phyloP scores from a whole-genome alignment of 2,888 invertebrate species.

The Volucella inanis region DNA sequence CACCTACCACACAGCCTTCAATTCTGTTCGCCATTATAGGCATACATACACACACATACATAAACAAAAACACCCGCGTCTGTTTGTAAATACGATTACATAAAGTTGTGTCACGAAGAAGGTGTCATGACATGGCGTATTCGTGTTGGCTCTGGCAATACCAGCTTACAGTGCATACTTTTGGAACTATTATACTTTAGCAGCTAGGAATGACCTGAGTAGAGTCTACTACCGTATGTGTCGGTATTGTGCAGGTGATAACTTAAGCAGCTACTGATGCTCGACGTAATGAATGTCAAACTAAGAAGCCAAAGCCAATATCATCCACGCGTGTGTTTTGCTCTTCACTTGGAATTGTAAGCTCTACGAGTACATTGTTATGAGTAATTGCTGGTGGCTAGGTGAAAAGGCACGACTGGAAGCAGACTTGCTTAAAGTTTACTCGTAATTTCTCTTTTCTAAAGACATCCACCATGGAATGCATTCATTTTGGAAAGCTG shows the following conservation, averaged over 20 bases:
- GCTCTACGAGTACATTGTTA: slow-evolving; percentile 34
- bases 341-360: slow-evolving; percentile 45
- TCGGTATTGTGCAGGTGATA: slow-evolving; percentile 43
- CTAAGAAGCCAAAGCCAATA: slow-evolving; percentile 33
- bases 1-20: background rate
- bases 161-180: background rate
- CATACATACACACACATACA: too few species aligned
- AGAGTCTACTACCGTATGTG: too few species aligned
- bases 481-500: slow-evolving; percentile 43
- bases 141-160: slow-evolving; percentile 8
- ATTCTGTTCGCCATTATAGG: too few species aligned
- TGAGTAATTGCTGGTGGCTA: background rate
- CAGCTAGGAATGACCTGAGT: slow-evolving; percentile 7
- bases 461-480: slow-evolving; percentile 42
- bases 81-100: background rate
- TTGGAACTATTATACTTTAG: background rate
- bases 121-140: slow-evolving; percentile 9
- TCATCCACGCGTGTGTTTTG: slow-evolving; percentile 12
- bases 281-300: slow-evolving; percentile 56
- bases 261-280: slow-evolving; percentile 47
- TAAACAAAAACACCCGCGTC: too few species aligned
- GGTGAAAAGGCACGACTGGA: background rate
- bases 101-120: background rate
- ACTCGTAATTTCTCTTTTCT: slow-evolving; percentile 8
- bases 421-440: slow-evolving; percentile 41